These are phyloP conservation scores for Kryptolebias ocellatus DNA, from an alignment of 2,797 vertebrate genomes.

Conservation along the genomic window DNA sequence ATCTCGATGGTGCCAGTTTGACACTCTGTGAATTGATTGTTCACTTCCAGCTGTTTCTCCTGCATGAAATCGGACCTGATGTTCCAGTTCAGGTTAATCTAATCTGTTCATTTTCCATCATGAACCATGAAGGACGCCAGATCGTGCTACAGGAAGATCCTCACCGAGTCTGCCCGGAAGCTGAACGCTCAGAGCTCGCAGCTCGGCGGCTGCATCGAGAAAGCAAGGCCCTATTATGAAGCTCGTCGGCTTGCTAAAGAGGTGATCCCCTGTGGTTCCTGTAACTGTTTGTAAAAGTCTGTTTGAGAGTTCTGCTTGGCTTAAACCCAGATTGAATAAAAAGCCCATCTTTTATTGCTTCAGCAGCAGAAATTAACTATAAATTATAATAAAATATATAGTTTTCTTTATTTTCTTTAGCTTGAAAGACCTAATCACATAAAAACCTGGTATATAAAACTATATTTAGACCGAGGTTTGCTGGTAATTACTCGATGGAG, in stretches of 20 bases:
- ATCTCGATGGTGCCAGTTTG: not conserved
- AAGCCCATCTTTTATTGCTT: too few species aligned
- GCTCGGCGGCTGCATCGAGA: constrained; percentile 91
- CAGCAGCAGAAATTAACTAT: too few species aligned
- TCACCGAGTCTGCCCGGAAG: constrained; percentile 92
- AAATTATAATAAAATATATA: too few species aligned
- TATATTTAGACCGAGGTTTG: not conserved
- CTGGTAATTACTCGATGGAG: not conserved
- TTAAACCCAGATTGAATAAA: too few species aligned
- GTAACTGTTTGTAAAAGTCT: not conserved
- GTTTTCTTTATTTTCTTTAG: too few species aligned
- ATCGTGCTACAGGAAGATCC: constrained; percentile 90
- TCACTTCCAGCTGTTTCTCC: constrained; percentile 4
- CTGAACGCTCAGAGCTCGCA: constrained; percentile 92
- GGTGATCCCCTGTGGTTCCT: constrained; percentile 68
- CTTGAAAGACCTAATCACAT: too few species aligned
- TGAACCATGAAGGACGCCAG: constrained; percentile 86
- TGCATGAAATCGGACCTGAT: constrained; percentile 28
- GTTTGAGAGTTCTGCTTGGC: too few species aligned
- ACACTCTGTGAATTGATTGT: constrained; percentile 1
- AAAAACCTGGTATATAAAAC: too few species aligned
- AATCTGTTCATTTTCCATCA: constrained; percentile 35
- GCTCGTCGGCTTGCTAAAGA: constrained; percentile 92
- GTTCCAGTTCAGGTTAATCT: constrained; percentile 44
- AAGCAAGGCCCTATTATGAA: constrained; percentile 94